Conservation (phyloP, 2,113 vertebrate species). For the Ibidorhyncha struthersii region DNA sequence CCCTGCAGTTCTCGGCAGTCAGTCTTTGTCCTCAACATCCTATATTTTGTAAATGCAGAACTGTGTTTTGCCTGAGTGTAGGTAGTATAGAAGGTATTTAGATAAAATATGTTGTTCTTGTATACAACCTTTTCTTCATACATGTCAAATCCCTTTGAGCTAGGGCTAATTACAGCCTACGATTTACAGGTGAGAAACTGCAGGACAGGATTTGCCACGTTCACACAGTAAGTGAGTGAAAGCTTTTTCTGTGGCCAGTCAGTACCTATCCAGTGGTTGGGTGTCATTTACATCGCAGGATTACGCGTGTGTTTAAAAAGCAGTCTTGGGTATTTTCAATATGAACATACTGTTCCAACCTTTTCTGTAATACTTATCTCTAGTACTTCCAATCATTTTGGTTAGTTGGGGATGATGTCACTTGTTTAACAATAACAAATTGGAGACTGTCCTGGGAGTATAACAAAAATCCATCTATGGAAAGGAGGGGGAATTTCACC, state of each 20-base stretch:
- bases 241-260: neutral
- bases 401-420: neutral
- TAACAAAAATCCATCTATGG: neutral
- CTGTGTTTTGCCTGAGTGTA: neutral
- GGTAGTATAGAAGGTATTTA: neutral
- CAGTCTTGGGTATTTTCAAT: neutral
- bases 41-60: neutral
- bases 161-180: neutral
- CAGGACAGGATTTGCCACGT: neutral
- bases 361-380: neutral
- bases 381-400: neutral
- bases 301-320: neutral
- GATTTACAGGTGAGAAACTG: neutral
- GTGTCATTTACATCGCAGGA: neutral
- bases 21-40: neutral
- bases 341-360: neutral
- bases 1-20: neutral
- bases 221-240: neutral
- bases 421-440: slow-evolving; percentile 30
- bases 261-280: neutral
- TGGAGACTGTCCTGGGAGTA: neutral
- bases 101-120: neutral
- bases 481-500: neutral
- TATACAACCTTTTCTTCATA: neutral
- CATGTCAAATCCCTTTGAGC: neutral